Evolutionary conservation across 2,888 invertebrate species (phyloP), one percentile per base, ranked within the genome.

Genomic region (Gymnocheta viridis): DNA sequence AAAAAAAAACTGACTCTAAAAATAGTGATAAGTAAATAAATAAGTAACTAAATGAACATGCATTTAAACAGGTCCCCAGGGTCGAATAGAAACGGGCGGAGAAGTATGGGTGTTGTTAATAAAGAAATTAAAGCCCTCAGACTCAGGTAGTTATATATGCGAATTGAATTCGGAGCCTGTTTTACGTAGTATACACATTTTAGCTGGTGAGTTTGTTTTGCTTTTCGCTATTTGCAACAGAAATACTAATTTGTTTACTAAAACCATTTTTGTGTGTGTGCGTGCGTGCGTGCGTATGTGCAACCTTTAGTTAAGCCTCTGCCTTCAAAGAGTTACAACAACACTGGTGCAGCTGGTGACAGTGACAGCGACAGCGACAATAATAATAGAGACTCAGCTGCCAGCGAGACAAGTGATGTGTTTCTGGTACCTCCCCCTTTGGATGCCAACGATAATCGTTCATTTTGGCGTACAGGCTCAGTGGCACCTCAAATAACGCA

Each of bases 101-200:
- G 96, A 96, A 89, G 96, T 96, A 17, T 97, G 96, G 96, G 96
- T 97, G 51, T 93, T 97, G 64, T 94, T 96, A 85, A 96, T 97
- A 88, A 95, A 95, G 89, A 93, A 94, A 19, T 94, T 95, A 17
- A 94, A 93, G 88, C 92, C 94, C 0, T 93, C 94, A 0, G 97
- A 97, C 90, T 94, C 96, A 0, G 96, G 96, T 1, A 93, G 96
- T 41, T 97, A 97, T 91, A 94, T 95, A 87, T 97, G 97, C 88
- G 96, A 97, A 92, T 94, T 96, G 19, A 97, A 97, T 92, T 95
- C 95, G 17, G 95, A 95, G 87, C 96, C 96, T 0, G 94, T 95
- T 0, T 94, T 96, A 56, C 93, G 95, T 85, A 96, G 96, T 89
- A 96, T 96, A 92, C 96, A 96, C 90, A 94, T 95, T 88, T 93